Conservation (phyloP, 23 tunicate species). For the Trididemnum miniatum region DNA sequence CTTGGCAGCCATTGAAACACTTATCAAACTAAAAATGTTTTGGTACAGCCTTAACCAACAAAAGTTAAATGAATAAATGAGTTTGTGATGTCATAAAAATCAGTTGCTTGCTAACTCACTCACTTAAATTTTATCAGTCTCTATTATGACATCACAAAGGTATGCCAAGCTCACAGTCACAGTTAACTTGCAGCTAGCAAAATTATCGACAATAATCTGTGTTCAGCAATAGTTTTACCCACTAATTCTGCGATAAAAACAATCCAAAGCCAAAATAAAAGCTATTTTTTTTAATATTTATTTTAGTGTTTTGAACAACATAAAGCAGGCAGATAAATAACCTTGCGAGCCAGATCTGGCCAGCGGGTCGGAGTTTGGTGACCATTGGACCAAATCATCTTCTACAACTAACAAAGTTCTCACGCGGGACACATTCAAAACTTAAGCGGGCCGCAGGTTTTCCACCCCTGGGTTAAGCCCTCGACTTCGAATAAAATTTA, state of each 20-base stretch:
- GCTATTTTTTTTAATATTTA: background rate
- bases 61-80: background rate
- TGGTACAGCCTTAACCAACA: background rate
- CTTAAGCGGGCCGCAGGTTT: too few relatives aligned
- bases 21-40: too few relatives aligned
- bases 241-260: background rate
- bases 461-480: too few relatives aligned
- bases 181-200: background rate
- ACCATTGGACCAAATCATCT: too few relatives aligned
- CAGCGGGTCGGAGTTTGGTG: too few relatives aligned
- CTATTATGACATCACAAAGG: background rate
- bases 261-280: background rate
- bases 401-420: too few relatives aligned
- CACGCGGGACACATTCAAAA: too few relatives aligned
- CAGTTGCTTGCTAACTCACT: background rate
- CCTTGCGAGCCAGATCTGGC: too few relatives aligned
- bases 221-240: background rate
- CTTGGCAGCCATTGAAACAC: too few relatives aligned
- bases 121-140: background rate
- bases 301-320: background rate
- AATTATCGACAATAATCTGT: background rate
- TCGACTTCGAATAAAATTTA: too few relatives aligned
- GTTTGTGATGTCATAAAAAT: background rate
- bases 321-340: background rate
- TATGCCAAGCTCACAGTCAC: background rate